Evolutionary conservation across 2,888 invertebrate species (phyloP).

Genomic region (Ecliptopera silaceata): DNA sequence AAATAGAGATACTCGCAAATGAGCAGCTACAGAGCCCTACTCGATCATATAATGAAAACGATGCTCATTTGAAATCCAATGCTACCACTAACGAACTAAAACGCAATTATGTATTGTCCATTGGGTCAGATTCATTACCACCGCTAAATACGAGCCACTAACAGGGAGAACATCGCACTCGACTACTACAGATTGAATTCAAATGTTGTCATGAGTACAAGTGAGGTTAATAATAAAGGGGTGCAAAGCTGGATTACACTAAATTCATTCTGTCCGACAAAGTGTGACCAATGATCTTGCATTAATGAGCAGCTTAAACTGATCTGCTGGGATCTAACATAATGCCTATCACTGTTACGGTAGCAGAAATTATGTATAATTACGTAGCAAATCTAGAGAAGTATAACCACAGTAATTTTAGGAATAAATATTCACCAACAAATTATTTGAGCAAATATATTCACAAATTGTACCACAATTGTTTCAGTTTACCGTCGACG

Average conservation of each 20-base stretch:
- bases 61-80: slow-evolving; percentile 55
- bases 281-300: slow-evolving; percentile 1
- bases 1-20: slow-evolving; percentile 59
- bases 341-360: neutral
- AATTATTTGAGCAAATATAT: no score
- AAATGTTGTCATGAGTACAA: slow-evolving; percentile 18
- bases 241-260: slow-evolving; percentile 9
- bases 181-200: slow-evolving; percentile 24
- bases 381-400: no score
- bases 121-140: slow-evolving; percentile 56
- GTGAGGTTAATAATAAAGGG: slow-evolving; percentile 22
- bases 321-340: slow-evolving; percentile 2
- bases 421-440: no score
- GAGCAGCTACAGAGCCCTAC: slow-evolving; percentile 39
- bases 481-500: no score
- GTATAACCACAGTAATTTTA: no score
- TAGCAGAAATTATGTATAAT: no score
- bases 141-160: slow-evolving; percentile 45
- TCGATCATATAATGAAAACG: slow-evolving; percentile 50
- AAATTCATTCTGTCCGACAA: slow-evolving; percentile 1
- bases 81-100: slow-evolving; percentile 57
- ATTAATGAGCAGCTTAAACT: slow-evolving; percentile 13
- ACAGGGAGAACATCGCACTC: slow-evolving; percentile 15
- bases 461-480: no score
- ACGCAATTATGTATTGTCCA: slow-evolving; percentile 63